phyloP scores from a whole-genome alignment of 2,113 vertebrate genomes.

The Bubo blakistoni region DNA sequence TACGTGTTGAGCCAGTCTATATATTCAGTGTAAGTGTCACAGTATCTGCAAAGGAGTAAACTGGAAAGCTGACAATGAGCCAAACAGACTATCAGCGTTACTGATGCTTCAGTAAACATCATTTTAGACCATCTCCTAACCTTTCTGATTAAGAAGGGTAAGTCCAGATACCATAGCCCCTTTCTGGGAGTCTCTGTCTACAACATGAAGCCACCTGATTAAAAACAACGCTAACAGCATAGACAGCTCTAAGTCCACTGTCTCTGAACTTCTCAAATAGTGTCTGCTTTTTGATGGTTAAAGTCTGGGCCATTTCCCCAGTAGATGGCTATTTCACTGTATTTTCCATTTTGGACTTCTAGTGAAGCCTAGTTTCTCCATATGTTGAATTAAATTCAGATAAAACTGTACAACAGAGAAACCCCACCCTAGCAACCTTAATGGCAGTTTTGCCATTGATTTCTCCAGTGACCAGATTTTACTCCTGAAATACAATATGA shows the following conservation, averaged over 20 bases:
- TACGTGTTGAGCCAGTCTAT: background rate
- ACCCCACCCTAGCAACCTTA: background rate
- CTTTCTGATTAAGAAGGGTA: background rate
- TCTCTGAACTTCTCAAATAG: background rate
- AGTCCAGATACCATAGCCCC: background rate
- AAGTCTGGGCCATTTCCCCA: background rate
- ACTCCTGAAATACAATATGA: background rate
- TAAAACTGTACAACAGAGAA: background rate
- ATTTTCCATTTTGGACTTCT: background rate
- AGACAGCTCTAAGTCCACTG: background rate
- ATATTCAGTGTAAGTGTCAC: fast-evolving
- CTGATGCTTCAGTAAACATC: background rate
- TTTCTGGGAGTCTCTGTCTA: background rate
- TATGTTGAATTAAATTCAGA: background rate
- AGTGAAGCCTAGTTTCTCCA: background rate
- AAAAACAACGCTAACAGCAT: background rate
- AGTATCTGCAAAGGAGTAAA: background rate
- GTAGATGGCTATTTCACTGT: background rate
- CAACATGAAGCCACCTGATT: background rate
- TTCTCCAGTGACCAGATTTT: background rate
- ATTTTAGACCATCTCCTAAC: background rate
- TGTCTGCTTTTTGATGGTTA: background rate
- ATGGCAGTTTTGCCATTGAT: background rate
- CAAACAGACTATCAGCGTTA: background rate
- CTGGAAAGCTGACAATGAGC: background rate